phyloP scores from a whole-genome alignment of 2,888 invertebrate species.

The Agriotes lineatus region DNA sequence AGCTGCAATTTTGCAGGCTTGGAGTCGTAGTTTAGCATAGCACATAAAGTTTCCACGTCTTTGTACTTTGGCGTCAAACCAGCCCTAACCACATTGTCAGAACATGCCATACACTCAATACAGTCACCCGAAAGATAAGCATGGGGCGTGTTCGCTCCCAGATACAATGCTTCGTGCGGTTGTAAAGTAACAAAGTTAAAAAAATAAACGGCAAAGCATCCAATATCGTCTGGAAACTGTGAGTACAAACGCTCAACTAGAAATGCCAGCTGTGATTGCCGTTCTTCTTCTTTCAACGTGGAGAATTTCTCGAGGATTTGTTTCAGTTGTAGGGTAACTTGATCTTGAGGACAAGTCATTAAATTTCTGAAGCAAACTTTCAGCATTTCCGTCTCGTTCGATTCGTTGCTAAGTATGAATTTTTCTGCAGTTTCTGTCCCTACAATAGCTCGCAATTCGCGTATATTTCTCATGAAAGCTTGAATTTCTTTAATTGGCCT shows the following conservation, averaged over 20 bases:
- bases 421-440: constrained; percentile 70
- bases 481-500: constrained; percentile 83
- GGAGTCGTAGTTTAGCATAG: constrained; percentile 85
- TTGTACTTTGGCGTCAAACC: constrained; percentile 97
- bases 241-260: constrained; percentile 74
- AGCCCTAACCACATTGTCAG: constrained; percentile 98
- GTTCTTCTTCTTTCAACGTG: constrained; percentile 62
- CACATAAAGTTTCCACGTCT: constrained; percentile 87
- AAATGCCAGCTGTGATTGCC: constrained; percentile 65
- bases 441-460: constrained; percentile 77
- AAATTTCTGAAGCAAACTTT: constrained; percentile 79
- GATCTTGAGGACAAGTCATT: constrained; percentile 73
- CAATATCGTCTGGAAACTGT: constrained; percentile 93
- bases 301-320: constrained; percentile 58
- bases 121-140: constrained; percentile 98
- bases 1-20: constrained; percentile 72
- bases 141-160: constrained; percentile 94
- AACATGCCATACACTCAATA: constrained; percentile 98
- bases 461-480: constrained; percentile 75
- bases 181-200: constrained; percentile 86
- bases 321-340: constrained; percentile 67
- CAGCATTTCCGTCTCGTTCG: constrained; percentile 66
- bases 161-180: constrained; percentile 92
- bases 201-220: constrained; percentile 91
- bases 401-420: constrained; percentile 65